phyloP scores from a whole-genome alignment of 2,113 vertebrate genomes.

The Callithrix jacchus region DNA sequence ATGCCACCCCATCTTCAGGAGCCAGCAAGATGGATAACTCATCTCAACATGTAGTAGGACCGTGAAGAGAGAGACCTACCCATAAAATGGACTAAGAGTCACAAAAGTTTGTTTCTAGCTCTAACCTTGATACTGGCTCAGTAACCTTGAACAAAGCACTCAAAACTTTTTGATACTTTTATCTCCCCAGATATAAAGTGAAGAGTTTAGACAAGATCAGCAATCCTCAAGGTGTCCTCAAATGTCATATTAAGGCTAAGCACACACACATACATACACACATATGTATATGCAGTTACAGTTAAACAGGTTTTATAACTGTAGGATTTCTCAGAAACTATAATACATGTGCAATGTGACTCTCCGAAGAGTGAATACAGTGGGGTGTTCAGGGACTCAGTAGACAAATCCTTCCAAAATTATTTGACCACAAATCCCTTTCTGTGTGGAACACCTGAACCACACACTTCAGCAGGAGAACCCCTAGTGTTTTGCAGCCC shows the following conservation, averaged over 20 bases:
- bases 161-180: not conserved
- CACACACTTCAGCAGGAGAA: too few relatives aligned
- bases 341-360: rapidly evolving
- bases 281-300: not conserved
- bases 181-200: not conserved
- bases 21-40: not conserved
- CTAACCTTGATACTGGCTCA: not conserved
- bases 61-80: not conserved
- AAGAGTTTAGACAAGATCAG: not conserved
- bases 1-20: not conserved
- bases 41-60: not conserved
- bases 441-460: not conserved
- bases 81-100: rapidly evolving
- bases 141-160: not conserved
- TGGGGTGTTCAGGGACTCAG: too few relatives aligned
- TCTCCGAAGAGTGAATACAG: not conserved
- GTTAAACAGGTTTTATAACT: not conserved
- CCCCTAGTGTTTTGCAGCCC: not conserved
- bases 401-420: not conserved
- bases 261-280: not conserved
- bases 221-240: not conserved
- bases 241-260: not conserved
- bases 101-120: not conserved
- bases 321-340: not conserved
- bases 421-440: not conserved